Evolutionary conservation across 2,888 invertebrate species (phyloP).

Genomic region (Drosophila gaucha): DNA sequence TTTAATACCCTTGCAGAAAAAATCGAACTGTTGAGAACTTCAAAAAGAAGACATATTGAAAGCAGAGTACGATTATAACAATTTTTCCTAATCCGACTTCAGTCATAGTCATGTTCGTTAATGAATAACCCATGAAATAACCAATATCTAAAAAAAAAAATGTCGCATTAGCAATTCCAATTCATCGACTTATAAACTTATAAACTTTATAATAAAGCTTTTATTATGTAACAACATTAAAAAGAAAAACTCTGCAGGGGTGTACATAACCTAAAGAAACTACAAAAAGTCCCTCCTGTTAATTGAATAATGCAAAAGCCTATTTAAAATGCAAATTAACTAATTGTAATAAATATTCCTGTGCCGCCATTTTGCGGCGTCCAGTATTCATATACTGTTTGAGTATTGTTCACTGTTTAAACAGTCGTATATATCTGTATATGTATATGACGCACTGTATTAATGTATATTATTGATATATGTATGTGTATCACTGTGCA

Average conservation of each 20-base stretch:
- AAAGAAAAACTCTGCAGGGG: slow-evolving; percentile 2
- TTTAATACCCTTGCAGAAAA: slow-evolving; percentile 1
- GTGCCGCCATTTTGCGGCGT: slow-evolving; percentile 61
- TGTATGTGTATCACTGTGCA: slow-evolving; percentile 55
- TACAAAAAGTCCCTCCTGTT: slow-evolving; percentile 43
- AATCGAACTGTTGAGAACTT: background rate
- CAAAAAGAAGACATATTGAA: background rate
- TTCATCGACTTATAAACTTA: background rate
- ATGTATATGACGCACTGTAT: slow-evolving; percentile 40
- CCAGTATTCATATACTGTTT: slow-evolving; percentile 42
- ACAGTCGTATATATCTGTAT: slow-evolving; percentile 26
- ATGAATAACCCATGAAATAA: too few species aligned
- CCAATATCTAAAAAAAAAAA: background rate
- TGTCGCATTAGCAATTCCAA: background rate
- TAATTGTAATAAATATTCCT: slow-evolving; percentile 31
- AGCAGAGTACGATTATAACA: too few species aligned
- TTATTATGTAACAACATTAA: background rate
- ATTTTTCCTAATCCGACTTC: too few species aligned
- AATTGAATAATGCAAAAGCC: slow-evolving; percentile 30
- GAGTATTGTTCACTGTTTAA: slow-evolving; percentile 61
- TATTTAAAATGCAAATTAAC: slow-evolving; percentile 19
- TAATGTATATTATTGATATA: slow-evolving; percentile 66
- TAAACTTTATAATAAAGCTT: background rate
- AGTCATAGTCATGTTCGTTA: too few species aligned
- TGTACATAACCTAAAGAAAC: background rate